Evolutionary conservation across 1,140 invertebrate species (phyloP).

Genomic region (Cephus cinctus): DNA sequence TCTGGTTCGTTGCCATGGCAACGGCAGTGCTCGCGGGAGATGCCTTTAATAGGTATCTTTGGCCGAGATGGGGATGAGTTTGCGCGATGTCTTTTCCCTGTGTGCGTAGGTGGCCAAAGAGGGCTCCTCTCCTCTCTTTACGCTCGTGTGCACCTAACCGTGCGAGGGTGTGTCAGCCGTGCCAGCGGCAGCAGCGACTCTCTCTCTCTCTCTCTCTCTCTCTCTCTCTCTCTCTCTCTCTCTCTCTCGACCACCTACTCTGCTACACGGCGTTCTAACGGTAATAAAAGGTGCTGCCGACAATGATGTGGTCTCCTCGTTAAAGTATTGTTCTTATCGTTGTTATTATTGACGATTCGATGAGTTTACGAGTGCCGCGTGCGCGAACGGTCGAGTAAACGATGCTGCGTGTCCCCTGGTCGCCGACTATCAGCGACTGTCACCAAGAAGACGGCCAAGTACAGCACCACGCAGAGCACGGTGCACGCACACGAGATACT

Average conservation of each 20-base stretch:
- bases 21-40: slow-evolving; percentile 42
- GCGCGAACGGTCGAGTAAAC: background rate
- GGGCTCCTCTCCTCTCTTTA: background rate
- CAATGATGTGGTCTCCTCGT: slow-evolving; percentile 1
- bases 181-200: slow-evolving; percentile 7
- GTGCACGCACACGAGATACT: background rate
- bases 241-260: background rate
- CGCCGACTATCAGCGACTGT: no score
- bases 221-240: slow-evolving; percentile 9
- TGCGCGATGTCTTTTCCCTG: background rate
- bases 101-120: slow-evolving; percentile 2
- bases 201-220: slow-evolving; percentile 8
- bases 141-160: background rate
- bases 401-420: no score
- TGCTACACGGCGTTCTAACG: slow-evolving; percentile 11
- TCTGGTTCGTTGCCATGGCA: slow-evolving; percentile 44
- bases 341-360: no score
- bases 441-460: no score
- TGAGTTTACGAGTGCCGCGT: no score
- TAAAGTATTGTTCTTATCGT: no score
- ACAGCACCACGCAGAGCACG: no score
- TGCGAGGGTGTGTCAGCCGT: slow-evolving; percentile 12
- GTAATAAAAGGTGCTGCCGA: slow-evolving; percentile 31
- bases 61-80: slow-evolving; percentile 22
- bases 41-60: slow-evolving; percentile 53